Conservation (phyloP, 2,888 invertebrate genomes). For the Drosophila longiperda region DNA sequence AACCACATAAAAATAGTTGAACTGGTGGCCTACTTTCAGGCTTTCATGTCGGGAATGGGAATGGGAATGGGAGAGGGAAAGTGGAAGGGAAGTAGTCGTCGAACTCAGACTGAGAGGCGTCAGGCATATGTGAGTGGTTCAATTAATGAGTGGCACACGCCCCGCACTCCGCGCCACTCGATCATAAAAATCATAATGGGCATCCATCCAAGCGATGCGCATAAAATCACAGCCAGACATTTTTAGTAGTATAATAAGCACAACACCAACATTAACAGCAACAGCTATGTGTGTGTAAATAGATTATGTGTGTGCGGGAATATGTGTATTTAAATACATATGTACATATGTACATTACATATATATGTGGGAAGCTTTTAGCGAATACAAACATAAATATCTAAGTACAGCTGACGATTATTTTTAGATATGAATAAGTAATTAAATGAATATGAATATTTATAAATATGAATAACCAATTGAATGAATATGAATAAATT, state of each 20-base stretch:
- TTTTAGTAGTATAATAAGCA: neutral
- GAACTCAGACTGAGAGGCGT: slow-evolving; percentile 40
- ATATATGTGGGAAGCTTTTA: neutral
- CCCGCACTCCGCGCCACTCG: slow-evolving; percentile 25
- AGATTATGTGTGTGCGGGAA: neutral
- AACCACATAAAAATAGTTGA: neutral
- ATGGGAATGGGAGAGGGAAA: neutral
- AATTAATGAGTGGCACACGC: slow-evolving; percentile 47
- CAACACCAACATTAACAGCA: neutral
- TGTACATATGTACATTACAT: neutral
- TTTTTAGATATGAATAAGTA: neutral
- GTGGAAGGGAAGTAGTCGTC: slow-evolving; percentile 1
- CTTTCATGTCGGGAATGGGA: neutral
- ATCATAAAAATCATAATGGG: slow-evolving; percentile 56
- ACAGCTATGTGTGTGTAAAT: slow-evolving; percentile 15
- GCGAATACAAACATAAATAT: slow-evolving; percentile 12
- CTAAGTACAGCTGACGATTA: neutral
- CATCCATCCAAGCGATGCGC: slow-evolving; percentile 38
- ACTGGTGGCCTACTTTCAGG: slow-evolving; percentile 18
- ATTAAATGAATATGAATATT: neutral
- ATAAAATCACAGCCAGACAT: slow-evolving; percentile 52
- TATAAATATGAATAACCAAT: neutral
- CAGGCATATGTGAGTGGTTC: slow-evolving; percentile 32
- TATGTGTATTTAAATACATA: neutral
- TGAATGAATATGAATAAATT: neutral